Evolutionary conservation across 2,113 vertebrate genomes (phyloP).

Genomic region (Struthidea cinerea): DNA sequence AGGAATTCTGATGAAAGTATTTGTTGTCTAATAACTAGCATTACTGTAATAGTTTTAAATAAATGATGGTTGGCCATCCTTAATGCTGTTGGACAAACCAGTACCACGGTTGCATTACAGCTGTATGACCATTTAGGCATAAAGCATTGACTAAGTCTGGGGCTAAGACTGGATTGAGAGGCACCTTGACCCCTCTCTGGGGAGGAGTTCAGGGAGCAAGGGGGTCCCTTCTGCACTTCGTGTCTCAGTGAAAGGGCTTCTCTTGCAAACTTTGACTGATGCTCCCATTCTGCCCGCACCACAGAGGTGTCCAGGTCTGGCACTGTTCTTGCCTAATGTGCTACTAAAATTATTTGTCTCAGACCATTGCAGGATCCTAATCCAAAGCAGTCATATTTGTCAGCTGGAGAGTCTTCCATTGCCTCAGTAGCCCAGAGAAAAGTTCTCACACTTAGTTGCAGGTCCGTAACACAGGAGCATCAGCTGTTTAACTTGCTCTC

Average conservation of each 20-base stretch:
- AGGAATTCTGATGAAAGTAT: not conserved
- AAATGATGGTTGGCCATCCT: not conserved
- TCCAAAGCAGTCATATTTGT: not conserved
- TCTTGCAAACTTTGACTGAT: not conserved
- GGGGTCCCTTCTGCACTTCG: not conserved
- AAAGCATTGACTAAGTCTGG: not conserved
- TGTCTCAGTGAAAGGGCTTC: not conserved
- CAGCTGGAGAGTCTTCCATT: not conserved
- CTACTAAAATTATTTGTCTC: not conserved
- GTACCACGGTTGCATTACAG: not conserved
- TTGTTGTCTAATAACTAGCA: not conserved
- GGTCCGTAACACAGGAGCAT: not conserved
- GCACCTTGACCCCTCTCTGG: not conserved
- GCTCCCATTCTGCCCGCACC: not conserved
- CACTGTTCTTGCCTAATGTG: rapidly evolving
- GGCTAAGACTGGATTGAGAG: not conserved
- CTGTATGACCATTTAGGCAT: too few relatives aligned
- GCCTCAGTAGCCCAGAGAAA: not conserved
- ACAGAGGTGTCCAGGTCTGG: not conserved
- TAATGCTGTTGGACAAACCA: not conserved
- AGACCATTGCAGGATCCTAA: not conserved
- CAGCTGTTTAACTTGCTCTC: not conserved
- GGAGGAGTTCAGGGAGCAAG: not conserved
- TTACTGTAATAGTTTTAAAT: not conserved
- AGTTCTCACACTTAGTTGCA: not conserved